phyloP scores from a whole-genome alignment of 2,113 vertebrate species.

The Petrocephalus zakoni region DNA sequence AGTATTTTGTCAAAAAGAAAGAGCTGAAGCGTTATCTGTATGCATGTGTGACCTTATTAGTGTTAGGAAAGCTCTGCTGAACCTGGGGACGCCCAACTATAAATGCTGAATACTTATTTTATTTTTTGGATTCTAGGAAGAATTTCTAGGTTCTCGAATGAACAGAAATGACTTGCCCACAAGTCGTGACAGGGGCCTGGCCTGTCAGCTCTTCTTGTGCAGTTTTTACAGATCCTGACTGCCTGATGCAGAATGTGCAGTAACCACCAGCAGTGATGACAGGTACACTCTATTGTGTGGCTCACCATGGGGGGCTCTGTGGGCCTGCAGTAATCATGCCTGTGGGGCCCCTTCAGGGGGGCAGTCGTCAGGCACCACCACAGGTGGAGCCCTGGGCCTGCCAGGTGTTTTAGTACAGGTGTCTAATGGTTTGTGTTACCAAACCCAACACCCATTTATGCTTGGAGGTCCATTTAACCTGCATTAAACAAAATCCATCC shows the following conservation, averaged over 20 bases:
- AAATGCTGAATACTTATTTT: conserved; percentile 20
- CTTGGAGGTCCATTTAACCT: neutral
- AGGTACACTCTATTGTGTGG: conserved; percentile 11
- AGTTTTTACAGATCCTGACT: conserved; percentile 24
- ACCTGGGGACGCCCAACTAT: neutral
- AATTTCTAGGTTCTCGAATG: conserved; percentile 13
- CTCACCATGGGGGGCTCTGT: neutral
- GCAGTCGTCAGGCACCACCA: neutral
- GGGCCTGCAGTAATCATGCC: neutral
- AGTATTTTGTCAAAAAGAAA: conserved; percentile 7
- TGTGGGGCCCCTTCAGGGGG: neutral
- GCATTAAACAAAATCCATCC: neutral
- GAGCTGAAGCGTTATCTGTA: conserved; percentile 10
- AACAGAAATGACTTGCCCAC: conserved; percentile 14
- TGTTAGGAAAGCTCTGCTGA: conserved; percentile 9
- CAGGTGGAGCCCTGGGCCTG: conserved; percentile 9
- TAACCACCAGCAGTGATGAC: conserved; percentile 12
- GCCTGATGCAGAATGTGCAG: conserved; percentile 7
- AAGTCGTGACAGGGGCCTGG: neutral
- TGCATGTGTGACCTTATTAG: conserved; percentile 30
- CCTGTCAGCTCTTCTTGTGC: conserved; percentile 17
- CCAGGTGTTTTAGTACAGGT: conserved; percentile 37
- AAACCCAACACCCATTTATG: neutral
- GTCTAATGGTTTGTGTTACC: conserved; percentile 17
- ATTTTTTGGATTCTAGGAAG: neutral